These are phyloP conservation scores for Dendrophyllia cribrosa DNA, from an alignment of 64 coral and sea anemone species.

Conservation along the genomic window DNA sequence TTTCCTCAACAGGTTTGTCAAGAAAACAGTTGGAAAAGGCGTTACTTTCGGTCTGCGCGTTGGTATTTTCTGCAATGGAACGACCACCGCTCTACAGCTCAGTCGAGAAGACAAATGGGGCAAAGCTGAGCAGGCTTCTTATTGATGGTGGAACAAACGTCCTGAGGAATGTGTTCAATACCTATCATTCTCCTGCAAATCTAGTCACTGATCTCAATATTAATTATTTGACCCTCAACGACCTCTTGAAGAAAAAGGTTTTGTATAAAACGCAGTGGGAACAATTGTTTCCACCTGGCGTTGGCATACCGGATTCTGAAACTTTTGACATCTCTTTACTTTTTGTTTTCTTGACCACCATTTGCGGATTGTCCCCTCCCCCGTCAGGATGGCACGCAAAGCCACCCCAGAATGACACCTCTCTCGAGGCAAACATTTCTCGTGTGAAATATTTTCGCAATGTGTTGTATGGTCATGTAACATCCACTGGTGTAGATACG, in stretches of 20 bases:
- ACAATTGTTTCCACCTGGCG: not conserved
- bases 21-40: too few relatives aligned
- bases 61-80: too few relatives aligned
- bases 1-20: too few relatives aligned
- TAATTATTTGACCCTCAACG: not conserved
- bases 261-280: not conserved
- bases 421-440: too few relatives aligned
- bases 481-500: not conserved
- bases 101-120: not conserved
- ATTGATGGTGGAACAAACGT: conserved; percentile 31
- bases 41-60: too few relatives aligned
- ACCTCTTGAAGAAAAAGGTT: conserved; percentile 4
- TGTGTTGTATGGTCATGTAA: too few relatives aligned
- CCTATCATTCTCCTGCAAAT: not conserved
- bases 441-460: too few relatives aligned
- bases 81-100: not conserved
- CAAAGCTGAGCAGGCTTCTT: conserved; percentile 19
- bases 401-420: too few relatives aligned
- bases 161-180: not conserved
- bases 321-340: too few relatives aligned
- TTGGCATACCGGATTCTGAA: not conserved
- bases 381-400: too few relatives aligned
- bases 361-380: too few relatives aligned
- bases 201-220: conserved; percentile 1
- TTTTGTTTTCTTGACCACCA: too few relatives aligned